phyloP scores from a whole-genome alignment of 2,113 vertebrate genomes.

The Myotis brandtii region DNA sequence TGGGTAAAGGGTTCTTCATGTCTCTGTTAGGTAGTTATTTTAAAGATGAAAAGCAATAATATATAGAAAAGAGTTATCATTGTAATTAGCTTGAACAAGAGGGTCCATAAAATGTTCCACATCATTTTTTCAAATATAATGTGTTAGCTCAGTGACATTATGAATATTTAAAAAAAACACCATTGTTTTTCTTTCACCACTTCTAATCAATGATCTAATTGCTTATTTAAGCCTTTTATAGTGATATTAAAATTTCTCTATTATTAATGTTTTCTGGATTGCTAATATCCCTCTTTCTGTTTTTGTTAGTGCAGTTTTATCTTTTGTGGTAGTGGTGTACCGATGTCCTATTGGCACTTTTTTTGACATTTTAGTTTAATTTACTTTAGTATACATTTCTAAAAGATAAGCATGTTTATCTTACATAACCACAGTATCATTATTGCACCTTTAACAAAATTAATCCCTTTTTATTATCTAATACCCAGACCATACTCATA shows the following conservation, averaged over 20 bases:
- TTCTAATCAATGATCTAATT: background rate
- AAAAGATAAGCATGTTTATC: background rate
- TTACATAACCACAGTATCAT: background rate
- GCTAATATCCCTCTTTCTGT: background rate
- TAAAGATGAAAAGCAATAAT: background rate
- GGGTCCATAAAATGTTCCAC: background rate
- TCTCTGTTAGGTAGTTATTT: background rate
- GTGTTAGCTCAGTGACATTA: background rate
- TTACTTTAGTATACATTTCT: background rate
- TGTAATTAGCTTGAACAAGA: background rate
- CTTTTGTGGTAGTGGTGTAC: background rate
- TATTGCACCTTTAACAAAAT: background rate
- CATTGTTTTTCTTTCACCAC: background rate
- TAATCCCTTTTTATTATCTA: background rate
- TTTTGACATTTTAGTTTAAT: background rate
- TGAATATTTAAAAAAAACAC: background rate
- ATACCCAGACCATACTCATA: background rate
- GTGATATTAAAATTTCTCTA: background rate
- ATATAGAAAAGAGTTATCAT: background rate
- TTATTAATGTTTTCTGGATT: background rate
- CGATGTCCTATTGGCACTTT: background rate
- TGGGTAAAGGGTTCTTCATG: background rate
- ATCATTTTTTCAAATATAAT: conserved; percentile 17
- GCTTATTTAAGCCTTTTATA: background rate
- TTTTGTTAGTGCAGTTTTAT: background rate